A percentile compares a stretch with the other conserved stretches of the same genome.
Evolutionary conservation across 2,888 invertebrate genomes (phyloP).

Genomic region (Pammene aurita): DNA sequence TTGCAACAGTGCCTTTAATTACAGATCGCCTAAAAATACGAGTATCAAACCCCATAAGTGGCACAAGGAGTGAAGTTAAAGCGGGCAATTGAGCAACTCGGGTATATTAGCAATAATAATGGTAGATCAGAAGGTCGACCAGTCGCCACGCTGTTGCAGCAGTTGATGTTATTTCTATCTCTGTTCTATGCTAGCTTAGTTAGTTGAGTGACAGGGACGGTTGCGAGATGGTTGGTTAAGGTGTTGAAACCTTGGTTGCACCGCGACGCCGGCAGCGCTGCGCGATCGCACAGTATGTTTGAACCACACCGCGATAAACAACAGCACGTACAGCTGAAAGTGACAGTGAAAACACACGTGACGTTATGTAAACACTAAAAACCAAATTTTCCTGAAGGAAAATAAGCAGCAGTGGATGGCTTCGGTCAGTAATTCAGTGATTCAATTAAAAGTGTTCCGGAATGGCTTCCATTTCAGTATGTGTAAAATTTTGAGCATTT

Average conservation of each 20-base stretch:
- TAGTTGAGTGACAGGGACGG: conserved; percentile 63
- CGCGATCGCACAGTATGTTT: conserved; percentile 61
- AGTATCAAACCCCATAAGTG: conserved; percentile 51
- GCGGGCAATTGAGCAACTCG: conserved; percentile 71
- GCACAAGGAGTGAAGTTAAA: conserved; percentile 66
- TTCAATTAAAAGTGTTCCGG: background rate
- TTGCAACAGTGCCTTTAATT: conserved; percentile 8
- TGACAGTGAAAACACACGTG: conserved; percentile 71
- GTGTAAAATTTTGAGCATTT: background rate
- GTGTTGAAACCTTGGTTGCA: conserved; percentile 73
- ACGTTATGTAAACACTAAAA: conserved; percentile 51
- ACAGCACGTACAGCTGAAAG: conserved; percentile 63
- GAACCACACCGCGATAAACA: conserved; percentile 59
- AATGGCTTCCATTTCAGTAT: background rate
- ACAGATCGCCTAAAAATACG: conserved; percentile 32
- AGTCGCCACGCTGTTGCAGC: conserved; percentile 63
- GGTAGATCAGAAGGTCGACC: conserved; percentile 76
- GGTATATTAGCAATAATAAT: conserved; percentile 78
- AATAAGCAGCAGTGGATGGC: conserved; percentile 26
- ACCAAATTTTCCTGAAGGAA: conserved; percentile 9
- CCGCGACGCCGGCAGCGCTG: conserved; percentile 55
- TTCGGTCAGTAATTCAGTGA: conserved; percentile 37
- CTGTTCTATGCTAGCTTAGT: conserved; percentile 44
- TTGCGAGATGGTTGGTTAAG: conserved; percentile 56
- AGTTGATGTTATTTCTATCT: conserved; percentile 54